Percentiles rank a stretch among this genome's conserved stretches.
These are phyloP conservation scores for Limnephilus rhombicus DNA, from an alignment of 2,888 invertebrate species.

Conservation along the genomic window DNA sequence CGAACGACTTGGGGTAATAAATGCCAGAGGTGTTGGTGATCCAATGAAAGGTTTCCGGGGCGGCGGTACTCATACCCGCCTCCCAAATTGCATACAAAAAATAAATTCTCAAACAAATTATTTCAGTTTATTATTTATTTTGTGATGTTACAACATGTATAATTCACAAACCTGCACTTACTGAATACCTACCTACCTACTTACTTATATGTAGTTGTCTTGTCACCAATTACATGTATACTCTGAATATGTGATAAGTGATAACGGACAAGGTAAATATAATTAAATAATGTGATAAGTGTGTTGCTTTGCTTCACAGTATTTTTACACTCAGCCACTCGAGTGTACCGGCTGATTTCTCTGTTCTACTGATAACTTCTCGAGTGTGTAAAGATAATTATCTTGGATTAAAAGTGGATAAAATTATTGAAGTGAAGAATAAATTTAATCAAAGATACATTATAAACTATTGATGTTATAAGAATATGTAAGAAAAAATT, in stretches of 20 bases:
- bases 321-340: constrained; percentile 4
- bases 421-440: not conserved
- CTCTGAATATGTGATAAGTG: not conserved
- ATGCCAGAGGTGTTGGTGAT: no score
- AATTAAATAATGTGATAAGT: constrained; percentile 31
- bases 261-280: constrained; percentile 26
- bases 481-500: not conserved
- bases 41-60: no score
- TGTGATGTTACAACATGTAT: not conserved
- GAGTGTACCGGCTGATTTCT: not conserved
- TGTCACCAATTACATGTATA: not conserved
- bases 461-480: not conserved
- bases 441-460: not conserved
- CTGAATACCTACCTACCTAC: not conserved
- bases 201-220: constrained; percentile 11
- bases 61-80: no score
- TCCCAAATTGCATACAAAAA: no score
- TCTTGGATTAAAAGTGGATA: constrained; percentile 13
- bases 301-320: not conserved
- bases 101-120: not conserved
- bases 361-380: not conserved
- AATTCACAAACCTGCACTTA: not conserved
- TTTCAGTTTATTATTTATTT: not conserved
- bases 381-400: not conserved
- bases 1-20: no score